Conservation (phyloP, 2,113 vertebrate genomes). For the Oryzias melastigma region DNA sequence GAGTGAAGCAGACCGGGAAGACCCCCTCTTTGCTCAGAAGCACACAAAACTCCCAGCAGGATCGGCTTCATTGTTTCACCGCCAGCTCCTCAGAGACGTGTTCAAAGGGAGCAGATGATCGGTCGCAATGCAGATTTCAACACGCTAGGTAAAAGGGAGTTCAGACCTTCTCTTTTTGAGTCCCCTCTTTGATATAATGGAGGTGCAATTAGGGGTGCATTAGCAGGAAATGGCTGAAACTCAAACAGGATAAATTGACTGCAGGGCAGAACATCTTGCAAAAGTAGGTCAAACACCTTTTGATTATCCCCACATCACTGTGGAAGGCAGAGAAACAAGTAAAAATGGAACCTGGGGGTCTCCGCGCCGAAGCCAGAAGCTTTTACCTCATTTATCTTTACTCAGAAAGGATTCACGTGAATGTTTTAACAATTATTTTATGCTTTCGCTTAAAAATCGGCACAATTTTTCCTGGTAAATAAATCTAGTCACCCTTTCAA, state of each 20-base stretch:
- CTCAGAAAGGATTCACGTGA: no score
- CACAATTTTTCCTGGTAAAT: no score
- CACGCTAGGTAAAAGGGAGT: background rate
- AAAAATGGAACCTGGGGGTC: background rate
- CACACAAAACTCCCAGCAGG: background rate
- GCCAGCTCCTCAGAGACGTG: background rate
- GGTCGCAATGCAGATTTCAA: background rate
- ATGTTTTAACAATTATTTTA: no score
- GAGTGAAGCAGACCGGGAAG: slow-evolving; percentile 22
- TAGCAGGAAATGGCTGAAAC: slow-evolving; percentile 33
- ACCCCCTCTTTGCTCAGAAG: slow-evolving; percentile 17
- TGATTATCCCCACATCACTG: background rate
- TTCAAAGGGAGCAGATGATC: background rate
- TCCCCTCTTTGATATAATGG: slow-evolving; percentile 18
- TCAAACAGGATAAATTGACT: slow-evolving; percentile 18
- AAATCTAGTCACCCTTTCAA: no score
- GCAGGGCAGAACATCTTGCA: slow-evolving; percentile 13
- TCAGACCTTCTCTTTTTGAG: background rate
- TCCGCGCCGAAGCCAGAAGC: no score
- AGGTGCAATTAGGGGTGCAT: slow-evolving; percentile 33
- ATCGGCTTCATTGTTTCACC: background rate
- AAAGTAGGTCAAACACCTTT: slow-evolving; percentile 18
- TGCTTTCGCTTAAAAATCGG: no score
- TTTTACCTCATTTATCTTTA: no score
- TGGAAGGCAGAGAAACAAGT: background rate